These are phyloP conservation scores for Mormyrus lacerda DNA, from an alignment of 2,113 vertebrate genomes.

Conservation along the genomic window DNA sequence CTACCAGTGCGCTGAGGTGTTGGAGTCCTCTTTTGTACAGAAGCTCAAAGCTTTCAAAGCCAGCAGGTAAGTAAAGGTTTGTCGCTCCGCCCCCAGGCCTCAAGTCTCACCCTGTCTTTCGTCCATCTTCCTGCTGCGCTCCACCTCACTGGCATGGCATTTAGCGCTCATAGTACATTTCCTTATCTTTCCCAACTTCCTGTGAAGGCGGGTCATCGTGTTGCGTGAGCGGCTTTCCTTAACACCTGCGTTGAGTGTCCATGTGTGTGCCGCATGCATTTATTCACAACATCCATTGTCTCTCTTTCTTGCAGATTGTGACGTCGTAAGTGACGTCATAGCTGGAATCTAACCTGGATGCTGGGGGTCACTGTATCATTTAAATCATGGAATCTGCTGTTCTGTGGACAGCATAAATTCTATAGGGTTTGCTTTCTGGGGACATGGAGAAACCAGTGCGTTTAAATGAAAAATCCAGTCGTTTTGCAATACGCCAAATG, in stretches of 20 bases:
- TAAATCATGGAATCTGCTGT: conserved; percentile 54
- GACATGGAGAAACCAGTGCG: conserved; percentile 30
- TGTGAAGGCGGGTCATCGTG: neutral
- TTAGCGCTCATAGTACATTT: neutral
- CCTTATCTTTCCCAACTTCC: too few species aligned
- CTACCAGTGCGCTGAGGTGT: conserved; percentile 94
- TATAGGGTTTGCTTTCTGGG: conserved; percentile 40
- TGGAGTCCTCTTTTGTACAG: conserved; percentile 98
- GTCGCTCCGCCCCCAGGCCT: neutral
- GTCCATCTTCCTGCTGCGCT: neutral
- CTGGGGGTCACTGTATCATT: conserved; percentile 69
- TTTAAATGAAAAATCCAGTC: conserved; percentile 45
- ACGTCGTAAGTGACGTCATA: conserved; percentile 86
- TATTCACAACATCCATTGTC: conserved; percentile 64
- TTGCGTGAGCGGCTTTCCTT: neutral
- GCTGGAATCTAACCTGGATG: conserved; percentile 81
- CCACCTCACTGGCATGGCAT: neutral
- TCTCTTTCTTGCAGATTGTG: conserved; percentile 90
- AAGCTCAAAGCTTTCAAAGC: conserved; percentile 99
- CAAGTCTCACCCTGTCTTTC: neutral
- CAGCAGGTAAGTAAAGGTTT: conserved; percentile 76
- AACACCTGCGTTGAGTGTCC: neutral
- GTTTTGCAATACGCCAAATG: conserved; percentile 43
- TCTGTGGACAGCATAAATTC: conserved; percentile 56
- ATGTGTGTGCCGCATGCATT: conserved; percentile 48